Evolutionary conservation across 2,113 vertebrate genomes (phyloP).

Genomic region (Oreocharis arfaki): DNA sequence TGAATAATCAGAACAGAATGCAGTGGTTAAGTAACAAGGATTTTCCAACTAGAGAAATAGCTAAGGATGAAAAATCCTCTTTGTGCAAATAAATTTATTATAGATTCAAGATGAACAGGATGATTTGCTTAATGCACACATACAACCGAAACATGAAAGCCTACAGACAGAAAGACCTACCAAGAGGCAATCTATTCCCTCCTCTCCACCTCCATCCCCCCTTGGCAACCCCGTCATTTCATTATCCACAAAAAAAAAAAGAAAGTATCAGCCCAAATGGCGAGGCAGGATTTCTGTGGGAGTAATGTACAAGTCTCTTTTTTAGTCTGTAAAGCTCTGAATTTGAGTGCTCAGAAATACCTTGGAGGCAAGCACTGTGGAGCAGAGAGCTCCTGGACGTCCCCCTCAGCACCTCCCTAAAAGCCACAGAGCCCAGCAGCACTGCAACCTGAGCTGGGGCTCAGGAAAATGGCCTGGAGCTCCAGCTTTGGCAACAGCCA

Average conservation of each 20-base stretch:
- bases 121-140: not conserved
- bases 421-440: not conserved
- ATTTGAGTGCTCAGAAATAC: not conserved
- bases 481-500: not conserved
- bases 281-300: not conserved
- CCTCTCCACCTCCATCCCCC: not conserved
- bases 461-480: not conserved
- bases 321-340: not conserved
- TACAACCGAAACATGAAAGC: not conserved
- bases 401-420: not conserved
- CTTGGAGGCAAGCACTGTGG: not conserved
- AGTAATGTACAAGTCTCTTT: not conserved
- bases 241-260: not conserved
- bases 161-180: not conserved
- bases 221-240: not conserved
- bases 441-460: not conserved
- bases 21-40: not conserved
- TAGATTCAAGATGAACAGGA: not conserved
- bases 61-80: not conserved
- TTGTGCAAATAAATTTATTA: not conserved
- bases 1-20: not conserved
- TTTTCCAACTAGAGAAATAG: not conserved
- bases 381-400: not conserved
- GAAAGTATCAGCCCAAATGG: not conserved
- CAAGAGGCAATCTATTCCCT: not conserved